Evolutionary conservation across 2,888 invertebrate genomes (phyloP).

Genomic region (Limnephilus rhombicus): DNA sequence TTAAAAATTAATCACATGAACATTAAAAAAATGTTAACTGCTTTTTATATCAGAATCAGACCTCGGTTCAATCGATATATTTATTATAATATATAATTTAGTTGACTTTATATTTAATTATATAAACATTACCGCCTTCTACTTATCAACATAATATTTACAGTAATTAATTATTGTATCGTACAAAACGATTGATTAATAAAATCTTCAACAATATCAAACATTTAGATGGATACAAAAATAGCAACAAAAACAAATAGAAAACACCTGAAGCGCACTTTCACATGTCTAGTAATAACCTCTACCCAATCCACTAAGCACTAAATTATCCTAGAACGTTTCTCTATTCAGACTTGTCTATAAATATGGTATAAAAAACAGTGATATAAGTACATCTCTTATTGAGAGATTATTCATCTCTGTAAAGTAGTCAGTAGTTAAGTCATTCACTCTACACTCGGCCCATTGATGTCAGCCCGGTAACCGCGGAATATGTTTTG

Average conservation of each 20-base stretch:
- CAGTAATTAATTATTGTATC: conserved; percentile 49
- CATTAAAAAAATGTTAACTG: neutral
- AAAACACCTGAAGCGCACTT: conserved; percentile 58
- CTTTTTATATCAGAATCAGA: neutral
- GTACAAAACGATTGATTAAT: conserved; percentile 51
- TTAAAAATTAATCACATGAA: neutral
- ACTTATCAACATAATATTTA: conserved; percentile 8
- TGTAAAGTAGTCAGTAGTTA: neutral
- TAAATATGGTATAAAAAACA: conserved; percentile 59
- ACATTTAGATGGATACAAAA: conserved; percentile 44
- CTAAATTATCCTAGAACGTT: conserved; percentile 55
- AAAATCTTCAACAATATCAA: conserved; percentile 60
- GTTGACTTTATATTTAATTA: conserved; percentile 2
- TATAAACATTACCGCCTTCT: conserved; percentile 2
- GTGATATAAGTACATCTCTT: conserved; percentile 34
- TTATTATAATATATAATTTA: neutral
- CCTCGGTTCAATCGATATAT: neutral
- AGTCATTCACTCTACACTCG: conserved; percentile 48
- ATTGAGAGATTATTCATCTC: neutral
- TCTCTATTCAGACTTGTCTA: conserved; percentile 60
- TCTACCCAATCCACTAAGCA: conserved; percentile 46
- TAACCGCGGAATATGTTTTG: conserved; percentile 58
- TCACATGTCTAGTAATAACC: conserved; percentile 58
- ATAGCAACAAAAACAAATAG: conserved; percentile 62
- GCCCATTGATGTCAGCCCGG: conserved; percentile 62